These are phyloP conservation scores for Cirrhinus molitorella DNA, from an alignment of 2,797 vertebrate genomes.

Conservation along the genomic window DNA sequence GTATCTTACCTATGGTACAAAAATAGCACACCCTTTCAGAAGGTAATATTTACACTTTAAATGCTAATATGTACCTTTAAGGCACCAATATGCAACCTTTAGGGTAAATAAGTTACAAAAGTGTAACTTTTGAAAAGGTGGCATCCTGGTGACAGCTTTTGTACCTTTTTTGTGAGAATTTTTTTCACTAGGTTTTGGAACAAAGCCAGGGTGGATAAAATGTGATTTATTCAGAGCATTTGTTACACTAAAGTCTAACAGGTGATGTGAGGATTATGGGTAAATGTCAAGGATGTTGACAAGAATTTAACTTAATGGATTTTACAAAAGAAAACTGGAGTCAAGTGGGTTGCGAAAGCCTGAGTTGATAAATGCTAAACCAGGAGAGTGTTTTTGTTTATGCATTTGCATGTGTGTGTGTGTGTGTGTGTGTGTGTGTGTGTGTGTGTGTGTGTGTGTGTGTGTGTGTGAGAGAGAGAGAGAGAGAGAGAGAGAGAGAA, in stretches of 20 bases:
- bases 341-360: not conserved
- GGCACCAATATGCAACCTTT: too few relatives aligned
- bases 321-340: constrained; percentile 2
- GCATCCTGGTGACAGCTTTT: too few relatives aligned
- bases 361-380: not conserved
- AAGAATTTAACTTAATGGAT: constrained; percentile 9
- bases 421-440: not conserved
- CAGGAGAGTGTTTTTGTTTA: not conserved
- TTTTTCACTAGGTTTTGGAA: not conserved
- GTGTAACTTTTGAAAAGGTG: too few relatives aligned
- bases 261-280: constrained; percentile 9
- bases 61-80: too few relatives aligned
- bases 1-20: not conserved
- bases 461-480: too few relatives aligned
- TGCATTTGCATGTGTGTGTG: not conserved
- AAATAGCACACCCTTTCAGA: not conserved
- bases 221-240: constrained; percentile 2
- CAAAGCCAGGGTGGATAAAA: not conserved
- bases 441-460: not conserved
- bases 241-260: not conserved
- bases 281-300: constrained; percentile 31
- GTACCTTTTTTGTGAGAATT: too few relatives aligned
- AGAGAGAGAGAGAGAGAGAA: not conserved
- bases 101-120: too few relatives aligned
- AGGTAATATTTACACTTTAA: too few relatives aligned